Conservation (phyloP, 2,797 vertebrate species). For the Pitangus sulphuratus region DNA sequence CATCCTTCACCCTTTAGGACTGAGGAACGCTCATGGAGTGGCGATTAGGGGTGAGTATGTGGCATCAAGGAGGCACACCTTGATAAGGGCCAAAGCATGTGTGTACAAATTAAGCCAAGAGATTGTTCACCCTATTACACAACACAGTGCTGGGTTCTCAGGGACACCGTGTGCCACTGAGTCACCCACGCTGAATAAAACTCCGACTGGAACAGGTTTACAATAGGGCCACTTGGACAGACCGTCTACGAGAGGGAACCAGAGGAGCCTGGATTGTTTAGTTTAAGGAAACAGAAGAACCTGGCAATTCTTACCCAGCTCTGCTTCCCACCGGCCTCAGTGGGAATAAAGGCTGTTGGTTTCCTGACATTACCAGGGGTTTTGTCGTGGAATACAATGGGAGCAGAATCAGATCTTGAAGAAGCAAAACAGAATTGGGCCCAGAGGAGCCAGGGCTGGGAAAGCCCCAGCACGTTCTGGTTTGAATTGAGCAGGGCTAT, state of each 20-base stretch:
- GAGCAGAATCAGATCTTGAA: conserved; percentile 49
- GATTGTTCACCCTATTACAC: background rate
- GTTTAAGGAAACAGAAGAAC: conserved; percentile 62
- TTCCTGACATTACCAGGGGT: conserved; percentile 55
- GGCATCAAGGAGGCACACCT: background rate
- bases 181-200: background rate
- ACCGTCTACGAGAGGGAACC: background rate
- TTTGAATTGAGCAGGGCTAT: conserved; percentile 50
- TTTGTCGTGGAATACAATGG: conserved; percentile 63
- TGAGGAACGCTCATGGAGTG: background rate
- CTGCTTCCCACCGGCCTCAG: conserved; percentile 53
- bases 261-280: conserved; percentile 48
- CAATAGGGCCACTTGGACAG: background rate
- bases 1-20: background rate
- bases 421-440: conserved; percentile 48
- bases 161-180: background rate
- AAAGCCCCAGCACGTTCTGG: conserved; percentile 54
- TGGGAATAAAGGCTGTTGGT: conserved; percentile 48
- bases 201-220: conserved; percentile 18
- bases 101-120: background rate
- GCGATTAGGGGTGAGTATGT: background rate
- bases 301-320: conserved; percentile 50
- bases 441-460: conserved; percentile 45
- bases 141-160: background rate
- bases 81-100: background rate